Evolutionary conservation across 2,113 vertebrate species (phyloP).

Genomic region (Callipepla squamata): DNA sequence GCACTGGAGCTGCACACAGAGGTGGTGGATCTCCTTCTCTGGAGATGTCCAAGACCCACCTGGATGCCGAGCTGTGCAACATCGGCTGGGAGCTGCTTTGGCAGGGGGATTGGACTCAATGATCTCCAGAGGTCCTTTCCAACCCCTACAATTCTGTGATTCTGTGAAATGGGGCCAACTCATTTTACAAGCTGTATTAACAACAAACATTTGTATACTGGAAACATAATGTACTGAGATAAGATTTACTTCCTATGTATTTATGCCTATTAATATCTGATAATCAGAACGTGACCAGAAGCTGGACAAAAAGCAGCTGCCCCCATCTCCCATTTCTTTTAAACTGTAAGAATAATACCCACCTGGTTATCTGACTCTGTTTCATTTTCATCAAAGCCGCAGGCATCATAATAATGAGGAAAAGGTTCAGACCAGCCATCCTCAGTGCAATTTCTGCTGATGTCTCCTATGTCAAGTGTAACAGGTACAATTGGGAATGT

Average conservation of each 20-base stretch:
- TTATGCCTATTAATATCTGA: background rate
- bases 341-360: background rate
- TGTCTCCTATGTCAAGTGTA: slow-evolving; percentile 74
- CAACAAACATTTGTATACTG: background rate
- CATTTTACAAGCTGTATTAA: background rate
- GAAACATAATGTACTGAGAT: background rate
- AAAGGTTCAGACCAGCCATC: slow-evolving; percentile 94
- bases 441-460: slow-evolving; percentile 94
- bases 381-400: slow-evolving; percentile 86
- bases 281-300: background rate
- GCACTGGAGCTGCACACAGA: no score
- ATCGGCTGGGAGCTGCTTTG: no score
- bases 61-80: no score
- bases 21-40: no score
- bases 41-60: no score
- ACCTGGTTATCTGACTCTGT: slow-evolving; percentile 78
- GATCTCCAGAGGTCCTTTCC: no score
- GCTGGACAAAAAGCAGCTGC: background rate
- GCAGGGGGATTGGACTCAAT: no score
- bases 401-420: slow-evolving; percentile 93
- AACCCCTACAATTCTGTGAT: no score
- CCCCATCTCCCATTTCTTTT: background rate
- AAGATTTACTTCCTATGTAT: background rate
- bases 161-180: background rate
- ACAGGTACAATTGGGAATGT: background rate